Conservation (phyloP, 2,888 invertebrate species). For the Craniophora ligustri region DNA sequence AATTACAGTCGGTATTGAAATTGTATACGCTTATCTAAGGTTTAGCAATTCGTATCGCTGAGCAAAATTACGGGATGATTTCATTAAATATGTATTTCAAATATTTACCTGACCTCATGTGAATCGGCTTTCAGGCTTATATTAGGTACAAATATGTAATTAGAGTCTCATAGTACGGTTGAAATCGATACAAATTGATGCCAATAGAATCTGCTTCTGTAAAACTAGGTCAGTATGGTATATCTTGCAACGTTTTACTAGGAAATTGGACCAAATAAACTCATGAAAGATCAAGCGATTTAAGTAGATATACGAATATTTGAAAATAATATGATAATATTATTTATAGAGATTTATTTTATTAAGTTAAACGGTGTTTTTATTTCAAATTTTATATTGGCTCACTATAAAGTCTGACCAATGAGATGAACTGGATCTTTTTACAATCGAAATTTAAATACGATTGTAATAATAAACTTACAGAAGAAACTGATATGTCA, state of each 20-base stretch:
- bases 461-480: too few relatives aligned
- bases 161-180: conserved; percentile 1
- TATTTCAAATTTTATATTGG: too few relatives aligned
- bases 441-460: too few relatives aligned
- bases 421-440: too few relatives aligned
- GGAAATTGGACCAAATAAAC: not conserved
- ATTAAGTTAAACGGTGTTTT: too few relatives aligned
- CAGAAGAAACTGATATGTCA: too few relatives aligned
- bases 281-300: not conserved
- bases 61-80: conserved; percentile 3
- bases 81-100: conserved; percentile 3
- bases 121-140: conserved; percentile 1
- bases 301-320: too few relatives aligned
- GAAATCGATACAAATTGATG: conserved; percentile 23
- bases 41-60: conserved; percentile 39
- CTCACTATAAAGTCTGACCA: too few relatives aligned
- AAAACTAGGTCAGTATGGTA: conserved; percentile 3
- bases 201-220: conserved; percentile 11
- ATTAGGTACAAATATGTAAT: conserved; percentile 13
- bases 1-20: conserved; percentile 40
- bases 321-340: too few relatives aligned
- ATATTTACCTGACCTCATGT: not conserved
- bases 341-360: too few relatives aligned
- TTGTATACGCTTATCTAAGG: conserved; percentile 32
- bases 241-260: not conserved